Evolutionary conservation across 2,888 invertebrate genomes (phyloP), one percentile per base, ranked within the genome.

Genomic region (Tipula unca): DNA sequence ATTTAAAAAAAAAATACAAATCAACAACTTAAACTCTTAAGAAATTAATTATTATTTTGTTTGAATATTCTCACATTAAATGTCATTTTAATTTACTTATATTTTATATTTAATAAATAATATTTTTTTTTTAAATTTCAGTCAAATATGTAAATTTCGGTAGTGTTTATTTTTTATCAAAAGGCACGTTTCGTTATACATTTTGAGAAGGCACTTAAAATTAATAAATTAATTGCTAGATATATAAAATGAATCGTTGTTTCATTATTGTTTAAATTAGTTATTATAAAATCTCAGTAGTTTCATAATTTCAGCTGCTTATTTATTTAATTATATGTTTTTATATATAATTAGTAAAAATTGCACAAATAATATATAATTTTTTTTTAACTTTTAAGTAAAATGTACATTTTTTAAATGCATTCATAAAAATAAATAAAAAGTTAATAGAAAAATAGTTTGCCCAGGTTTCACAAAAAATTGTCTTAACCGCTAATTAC

Each of bases 11-110:
- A 69, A 69, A 69, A 69, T 69, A 69, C 69, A 69, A 25, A 69
- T 10, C 20, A 69, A 69, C 4, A 4, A 69, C 20, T 17, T 48
- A 25, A 48, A 48, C 25, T 69, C 25, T 20, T 69, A 69, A 69
- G 25, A 69, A 25, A 48, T 48, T 69, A 69, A 25, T 69, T 69
- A n/a, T 69, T 69, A 10, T 20, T 69, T 69, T 69, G 69, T 69
- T 69, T n/a, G n/a, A 69, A 69, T 69, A 69, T 69, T 69, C 69
- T 69, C 69, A n/a, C n/a, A 69, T 25, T 69, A 69, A 69, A 69
- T 69, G 69, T 69, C 69, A 69, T 69, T 69, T 69, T 69, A 69
- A 69, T 69, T 69, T 69, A 25, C 69, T 69, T 69, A 69, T 10
- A 25, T 25, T n/a, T n/a, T n/a, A 25, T 25, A 69, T n/a, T 69